Base-by-base conservation (phyloP, 2,797 vertebrate genomes). In the Brachymystax lenok region DNA sequence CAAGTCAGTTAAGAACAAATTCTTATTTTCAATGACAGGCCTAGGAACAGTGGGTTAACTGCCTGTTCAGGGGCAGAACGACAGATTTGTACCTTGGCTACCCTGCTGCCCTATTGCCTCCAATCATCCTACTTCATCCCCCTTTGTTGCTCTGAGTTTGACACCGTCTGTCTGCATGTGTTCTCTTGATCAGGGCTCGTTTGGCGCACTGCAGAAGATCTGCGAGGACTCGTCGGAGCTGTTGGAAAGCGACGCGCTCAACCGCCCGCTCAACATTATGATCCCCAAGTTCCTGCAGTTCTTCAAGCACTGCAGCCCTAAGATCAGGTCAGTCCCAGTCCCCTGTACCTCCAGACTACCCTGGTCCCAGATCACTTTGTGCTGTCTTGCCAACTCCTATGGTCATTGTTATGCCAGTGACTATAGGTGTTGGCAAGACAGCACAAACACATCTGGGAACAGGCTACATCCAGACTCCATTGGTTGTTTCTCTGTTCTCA, bases 251-350 rank as follows among this genome's bases (percentile, higher is more conserved):
- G 97, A 98, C 1, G 97, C 96, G 17, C 95, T 99, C 78, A 97
- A 98, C 87, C 92, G 96, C 14, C 97, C 97, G 0, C 96, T 99
- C 54, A 98, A 97, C 88, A 91, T 98, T 86, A 98, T 99, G 97
- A 99, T 99, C 75, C 97, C 97, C 16, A 99, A 99, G 75, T 98
- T 99, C 86, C 93, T 99, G 69, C 97, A 99, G 91, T 98, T 98
- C 87, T 99, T 99, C 87, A 98, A 97, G 87, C 97, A 99, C 85
- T 97, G 96, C 92, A 99, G 97, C 87, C 96, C 97, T 74, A 99
- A 98, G 82, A 98, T 98, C 87, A 96, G 97, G 97, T 97, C 35
- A 0, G 81, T 78, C 59, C 1, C 21, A 12, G 14, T 33, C 66
- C 5, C 27, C 66, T 30, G 28, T 67, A 67, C n/a, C n/a, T 21